These are phyloP conservation scores for Lepus timidus DNA, from an alignment of 2,113 vertebrate genomes.

Conservation along the genomic window DNA sequence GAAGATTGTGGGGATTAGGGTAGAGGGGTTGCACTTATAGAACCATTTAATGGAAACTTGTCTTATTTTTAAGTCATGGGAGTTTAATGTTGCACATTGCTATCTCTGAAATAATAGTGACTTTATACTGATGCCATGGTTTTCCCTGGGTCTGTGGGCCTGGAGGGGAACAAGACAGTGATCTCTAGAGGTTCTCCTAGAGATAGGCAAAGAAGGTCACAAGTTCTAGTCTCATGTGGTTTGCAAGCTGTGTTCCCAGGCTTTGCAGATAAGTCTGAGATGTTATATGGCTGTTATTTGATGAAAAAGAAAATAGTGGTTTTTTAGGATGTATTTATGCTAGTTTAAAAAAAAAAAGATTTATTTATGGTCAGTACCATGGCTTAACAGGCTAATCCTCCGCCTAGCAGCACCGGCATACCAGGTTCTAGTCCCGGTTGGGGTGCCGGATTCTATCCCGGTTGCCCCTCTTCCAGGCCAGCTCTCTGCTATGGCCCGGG, in stretches of 20 bases:
- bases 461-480: too few species aligned
- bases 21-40: background rate
- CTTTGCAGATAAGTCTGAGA: conserved; percentile 10
- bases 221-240: background rate
- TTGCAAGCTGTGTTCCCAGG: conserved; percentile 1
- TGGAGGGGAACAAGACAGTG: background rate
- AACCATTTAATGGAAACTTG: conserved; percentile 39
- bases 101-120: background rate
- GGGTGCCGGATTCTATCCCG: too few species aligned
- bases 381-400: too few species aligned
- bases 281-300: background rate
- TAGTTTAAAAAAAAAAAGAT: background rate
- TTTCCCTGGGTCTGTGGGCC: background rate
- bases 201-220: conserved; percentile 47
- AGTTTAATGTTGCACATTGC: background rate
- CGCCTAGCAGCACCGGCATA: too few species aligned
- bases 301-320: background rate
- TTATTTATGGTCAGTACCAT: too few species aligned
- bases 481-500: too few species aligned
- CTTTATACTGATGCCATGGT: conserved; percentile 31
- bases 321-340: background rate
- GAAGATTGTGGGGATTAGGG: background rate
- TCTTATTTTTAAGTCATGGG: conserved; percentile 29
- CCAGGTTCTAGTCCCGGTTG: too few species aligned
- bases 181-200: conserved; percentile 37